Evolutionary conservation across 35 echinoderm and acorn worm species (phyloP).

Genomic region (Anneissia japonica): DNA sequence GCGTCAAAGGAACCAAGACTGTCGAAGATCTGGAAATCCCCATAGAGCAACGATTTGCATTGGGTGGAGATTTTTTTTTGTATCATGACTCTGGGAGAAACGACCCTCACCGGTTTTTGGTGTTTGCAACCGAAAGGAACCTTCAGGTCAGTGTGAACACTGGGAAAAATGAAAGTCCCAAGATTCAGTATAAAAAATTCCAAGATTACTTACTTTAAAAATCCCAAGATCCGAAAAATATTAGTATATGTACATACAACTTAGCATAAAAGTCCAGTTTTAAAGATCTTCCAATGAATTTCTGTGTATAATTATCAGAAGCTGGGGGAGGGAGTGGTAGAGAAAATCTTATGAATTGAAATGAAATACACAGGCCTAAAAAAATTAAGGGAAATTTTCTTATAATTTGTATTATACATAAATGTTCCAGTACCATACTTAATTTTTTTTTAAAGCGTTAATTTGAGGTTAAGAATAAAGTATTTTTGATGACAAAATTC

Average conservation of each 20-base stretch:
- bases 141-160: not conserved
- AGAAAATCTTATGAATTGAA: no score
- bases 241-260: not conserved
- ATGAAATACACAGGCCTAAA: no score
- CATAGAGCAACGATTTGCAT: not conserved
- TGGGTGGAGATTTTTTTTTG: not conserved
- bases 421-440: no score
- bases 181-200: not conserved
- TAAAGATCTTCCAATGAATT: not conserved
- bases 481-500: no score
- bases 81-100: slow-evolving; percentile 16
- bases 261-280: not conserved
- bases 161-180: not conserved
- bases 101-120: not conserved
- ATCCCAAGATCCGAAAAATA: not conserved
- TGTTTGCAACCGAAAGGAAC: not conserved
- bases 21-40: slow-evolving; percentile 8
- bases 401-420: no score
- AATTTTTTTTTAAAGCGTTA: no score
- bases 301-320: not conserved
- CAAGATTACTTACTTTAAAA: not conserved
- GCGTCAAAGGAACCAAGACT: not conserved
- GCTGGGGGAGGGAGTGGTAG: no score
- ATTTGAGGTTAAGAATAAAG: no score
- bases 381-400: no score